Base-by-base conservation (phyloP, 2,797 vertebrate genomes). In the Myotis vivesi region DNA sequence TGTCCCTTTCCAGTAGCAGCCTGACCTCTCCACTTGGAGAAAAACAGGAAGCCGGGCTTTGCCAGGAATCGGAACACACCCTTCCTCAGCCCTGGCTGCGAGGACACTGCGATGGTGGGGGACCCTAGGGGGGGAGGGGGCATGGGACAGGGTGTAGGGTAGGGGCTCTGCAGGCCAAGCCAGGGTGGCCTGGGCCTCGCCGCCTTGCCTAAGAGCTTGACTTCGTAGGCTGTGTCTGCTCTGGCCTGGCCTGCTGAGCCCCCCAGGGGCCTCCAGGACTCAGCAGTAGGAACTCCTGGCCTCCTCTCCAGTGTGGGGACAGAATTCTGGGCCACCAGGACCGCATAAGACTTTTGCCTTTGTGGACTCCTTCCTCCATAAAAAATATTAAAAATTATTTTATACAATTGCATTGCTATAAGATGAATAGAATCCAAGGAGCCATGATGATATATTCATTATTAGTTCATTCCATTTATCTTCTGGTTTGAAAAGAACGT, bases 1-100 rank as follows among this genome's bases (percentile, higher is more conserved):
- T 17, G 79, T 94, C 38, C 55, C 92, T 94, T 92, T 87, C 69
- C 49, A 95, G 93, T n/a, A 82, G 51, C 36, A 72, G 82, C 64
- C 84, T 96, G 96, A 96, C 92, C 95, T 94, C 16, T 95, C 87
- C 72, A 87, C 68, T 95, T 94, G 77, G 77, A 97, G 94, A 95
- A 97, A 97, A 97, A 97, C 96, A 97, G 96, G 97, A 97, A 97
- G 75, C 82, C 87, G 75, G 84, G 49, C 82, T 96, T 72, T 95
- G 91, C 96, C 95, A 95, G 95, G 87, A 97, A 92, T 88, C 2
- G 1, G 85, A 89, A 87, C 80, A 94, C 76, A 30, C 77, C 89
- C 92, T 97, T 97, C 87, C 93, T 95, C 51, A 2, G 73, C 55
- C 23, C 76, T 69, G 80, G 33, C 51, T 75, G 59, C 0, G 20